Evolutionary conservation across 2,888 invertebrate genomes (phyloP).

Genomic region (Latrodectus elegans): DNA sequence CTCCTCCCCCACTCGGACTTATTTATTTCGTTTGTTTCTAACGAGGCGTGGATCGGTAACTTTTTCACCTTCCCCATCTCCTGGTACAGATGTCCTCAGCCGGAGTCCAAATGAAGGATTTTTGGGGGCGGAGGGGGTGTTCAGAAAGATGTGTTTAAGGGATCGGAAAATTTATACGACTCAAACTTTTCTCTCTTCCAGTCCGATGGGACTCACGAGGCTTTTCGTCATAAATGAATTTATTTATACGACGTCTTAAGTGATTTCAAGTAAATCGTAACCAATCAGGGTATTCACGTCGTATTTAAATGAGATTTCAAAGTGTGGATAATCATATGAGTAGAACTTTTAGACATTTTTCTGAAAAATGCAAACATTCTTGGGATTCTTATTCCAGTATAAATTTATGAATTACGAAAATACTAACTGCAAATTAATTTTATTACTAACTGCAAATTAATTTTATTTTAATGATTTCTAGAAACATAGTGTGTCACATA

Average conservation of each 20-base stretch:
- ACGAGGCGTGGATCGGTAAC: slow-evolving; percentile 5
- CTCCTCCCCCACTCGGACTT: not conserved
- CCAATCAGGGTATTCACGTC: not conserved
- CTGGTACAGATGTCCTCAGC: not conserved
- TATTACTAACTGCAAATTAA: too few species aligned
- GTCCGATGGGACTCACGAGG: not conserved
- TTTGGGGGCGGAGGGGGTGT: not conserved
- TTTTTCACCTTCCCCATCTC: not conserved
- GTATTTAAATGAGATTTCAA: not conserved
- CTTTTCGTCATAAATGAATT: slow-evolving; percentile 4
- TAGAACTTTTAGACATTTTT: not conserved
- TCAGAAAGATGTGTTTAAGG: not conserved
- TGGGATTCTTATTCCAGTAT: too few species aligned
- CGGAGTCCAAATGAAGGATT: not conserved
- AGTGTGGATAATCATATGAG: not conserved
- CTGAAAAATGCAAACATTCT: too few species aligned
- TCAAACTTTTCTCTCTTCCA: not conserved
- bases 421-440: too few species aligned
- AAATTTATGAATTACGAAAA: too few species aligned
- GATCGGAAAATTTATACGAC: not conserved
- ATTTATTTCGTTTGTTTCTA: slow-evolving; percentile 5
- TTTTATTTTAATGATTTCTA: too few species aligned
- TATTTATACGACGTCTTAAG: slow-evolving; percentile 3
- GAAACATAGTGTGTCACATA: too few species aligned
- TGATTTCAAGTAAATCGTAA: not conserved